Evolutionary conservation across 2,888 invertebrate species (phyloP).

Genomic region (Drosophila pullipes): DNA sequence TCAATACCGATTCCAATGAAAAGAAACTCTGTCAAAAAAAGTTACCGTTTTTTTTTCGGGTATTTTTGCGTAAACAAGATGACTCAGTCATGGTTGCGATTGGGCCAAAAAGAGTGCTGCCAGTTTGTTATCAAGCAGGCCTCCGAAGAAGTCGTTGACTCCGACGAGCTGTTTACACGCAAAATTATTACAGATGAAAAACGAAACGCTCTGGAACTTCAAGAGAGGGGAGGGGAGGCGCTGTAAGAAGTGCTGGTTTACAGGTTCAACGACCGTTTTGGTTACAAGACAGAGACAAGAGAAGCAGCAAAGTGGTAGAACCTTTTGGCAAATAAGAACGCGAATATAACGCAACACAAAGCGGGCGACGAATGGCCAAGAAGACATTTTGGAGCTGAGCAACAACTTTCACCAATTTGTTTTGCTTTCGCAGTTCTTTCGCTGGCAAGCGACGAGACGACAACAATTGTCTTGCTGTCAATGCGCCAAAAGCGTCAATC

Average conservation of each 20-base stretch:
- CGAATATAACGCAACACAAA: conserved; percentile 62
- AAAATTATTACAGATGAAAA: conserved; percentile 80
- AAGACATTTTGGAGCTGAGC: conserved; percentile 61
- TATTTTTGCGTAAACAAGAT: conserved; percentile 66
- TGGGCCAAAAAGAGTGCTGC: conserved; percentile 31
- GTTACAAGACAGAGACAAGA: conserved; percentile 61
- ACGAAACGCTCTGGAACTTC: conserved; percentile 42
- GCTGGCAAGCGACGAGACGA: conserved; percentile 59
- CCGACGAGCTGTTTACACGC: conserved; percentile 68
- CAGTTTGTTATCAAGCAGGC: conserved; percentile 34
- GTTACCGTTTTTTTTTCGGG: conserved; percentile 29
- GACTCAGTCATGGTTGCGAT: conserved; percentile 43
- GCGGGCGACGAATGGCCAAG: conserved; percentile 67
- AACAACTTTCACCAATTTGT: conserved; percentile 85
- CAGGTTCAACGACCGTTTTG: conserved; percentile 78
- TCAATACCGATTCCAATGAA: conserved; percentile 73
- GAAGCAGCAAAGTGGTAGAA: conserved; percentile 40
- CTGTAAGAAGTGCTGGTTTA: conserved; percentile 19
- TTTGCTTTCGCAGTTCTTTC: conserved; percentile 82
- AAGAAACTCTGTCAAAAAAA: conserved; percentile 66
- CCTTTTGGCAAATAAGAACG: conserved; percentile 80
- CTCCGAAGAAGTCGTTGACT: conserved; percentile 73
- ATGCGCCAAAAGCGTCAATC: conserved; percentile 68
- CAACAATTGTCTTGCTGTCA: conserved; percentile 73
- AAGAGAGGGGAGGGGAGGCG: neutral